These are phyloP conservation scores for Steinernema feltiae DNA, from an alignment of 1,140 invertebrate species.

Conservation along the genomic window DNA sequence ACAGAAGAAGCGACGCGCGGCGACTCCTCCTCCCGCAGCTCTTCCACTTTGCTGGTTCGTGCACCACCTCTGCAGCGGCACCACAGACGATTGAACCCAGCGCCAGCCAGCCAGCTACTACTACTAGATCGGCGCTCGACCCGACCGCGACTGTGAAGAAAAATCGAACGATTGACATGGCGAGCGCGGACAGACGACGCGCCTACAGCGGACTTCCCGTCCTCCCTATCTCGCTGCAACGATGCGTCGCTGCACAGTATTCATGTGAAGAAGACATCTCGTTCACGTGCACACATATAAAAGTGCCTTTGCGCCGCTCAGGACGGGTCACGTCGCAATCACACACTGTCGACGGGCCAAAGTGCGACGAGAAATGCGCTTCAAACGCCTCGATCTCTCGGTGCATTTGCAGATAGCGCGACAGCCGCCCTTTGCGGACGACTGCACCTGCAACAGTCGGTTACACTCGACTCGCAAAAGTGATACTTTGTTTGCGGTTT, in stretches of 20 bases:
- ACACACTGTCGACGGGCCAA: background rate
- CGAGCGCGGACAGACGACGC: background rate
- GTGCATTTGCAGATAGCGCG: too few relatives aligned
- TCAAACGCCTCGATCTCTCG: too few relatives aligned
- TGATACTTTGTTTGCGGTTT: too few relatives aligned
- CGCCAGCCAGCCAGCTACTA: too few relatives aligned
- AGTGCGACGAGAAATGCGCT: too few relatives aligned
- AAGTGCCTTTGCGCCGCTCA: too few relatives aligned
- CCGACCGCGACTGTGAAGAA: background rate
- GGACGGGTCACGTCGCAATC: background rate
- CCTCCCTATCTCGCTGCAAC: background rate
- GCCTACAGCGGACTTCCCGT: background rate
- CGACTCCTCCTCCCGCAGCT: too few relatives aligned
- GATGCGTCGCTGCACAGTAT: background rate
- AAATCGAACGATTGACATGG: background rate
- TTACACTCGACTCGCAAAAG: too few relatives aligned
- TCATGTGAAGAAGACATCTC: background rate
- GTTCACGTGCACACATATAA: slow-evolving; percentile 8
- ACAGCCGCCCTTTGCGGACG: too few relatives aligned
- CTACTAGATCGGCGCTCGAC: too few relatives aligned
- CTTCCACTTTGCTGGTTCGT: too few relatives aligned
- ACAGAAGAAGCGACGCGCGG: background rate
- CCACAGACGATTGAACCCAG: background rate
- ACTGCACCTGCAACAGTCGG: too few relatives aligned
- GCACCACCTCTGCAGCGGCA: background rate